Base-by-base conservation (phyloP, 2,797 vertebrate species). In the Tachyglossus aculeatus region DNA sequence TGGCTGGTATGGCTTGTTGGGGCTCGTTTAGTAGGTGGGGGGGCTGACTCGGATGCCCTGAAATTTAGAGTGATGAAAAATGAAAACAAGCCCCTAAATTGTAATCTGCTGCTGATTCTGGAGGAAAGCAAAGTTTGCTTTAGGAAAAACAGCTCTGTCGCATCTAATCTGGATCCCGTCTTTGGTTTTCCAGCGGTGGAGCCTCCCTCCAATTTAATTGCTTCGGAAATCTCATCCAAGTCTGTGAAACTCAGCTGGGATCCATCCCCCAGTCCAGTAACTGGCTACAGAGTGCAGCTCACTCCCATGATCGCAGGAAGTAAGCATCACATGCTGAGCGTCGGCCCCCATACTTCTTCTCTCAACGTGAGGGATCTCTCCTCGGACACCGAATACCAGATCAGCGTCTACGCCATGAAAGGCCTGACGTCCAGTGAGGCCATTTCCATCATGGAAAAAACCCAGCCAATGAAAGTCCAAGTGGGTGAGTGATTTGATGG, bases 321-420 rank as follows among this genome's bases (percentile, higher is more conserved):
- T 68, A 94, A 93, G 54, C 92, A 92, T 0, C 95, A 97, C 10
- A 95, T 95, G 32, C 75, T 98, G 55, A 97, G 95, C 14, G 86
- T 97, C 67, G 93, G 94, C 16, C 83, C 92, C 19, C 82, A 90
- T 21, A 95, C 95, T 44, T 96, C 93, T 47, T 92, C 86, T 0
- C 92, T 94, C 54, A 93, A 92, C 56, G 93, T 97, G 43, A 90
- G 93, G 44, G 95, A 97, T 73, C 95, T 99, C 36, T 93, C 92
- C 47, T 93, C 97, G 9, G 95, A 98, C 74, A 97, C 94, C 0
- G 91, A 95, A 58, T 99, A 99, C 71, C 93, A 98, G 84, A 94
- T 99, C 74, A 95, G 89, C 33, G 82, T 99, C 76, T 96, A 92
- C 29, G 95, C 97, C 37, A 90, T 98, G 89, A 96, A 90, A 76